Conservation (phyloP, 1,140 invertebrate species). For the Ruditapes philippinarum region DNA sequence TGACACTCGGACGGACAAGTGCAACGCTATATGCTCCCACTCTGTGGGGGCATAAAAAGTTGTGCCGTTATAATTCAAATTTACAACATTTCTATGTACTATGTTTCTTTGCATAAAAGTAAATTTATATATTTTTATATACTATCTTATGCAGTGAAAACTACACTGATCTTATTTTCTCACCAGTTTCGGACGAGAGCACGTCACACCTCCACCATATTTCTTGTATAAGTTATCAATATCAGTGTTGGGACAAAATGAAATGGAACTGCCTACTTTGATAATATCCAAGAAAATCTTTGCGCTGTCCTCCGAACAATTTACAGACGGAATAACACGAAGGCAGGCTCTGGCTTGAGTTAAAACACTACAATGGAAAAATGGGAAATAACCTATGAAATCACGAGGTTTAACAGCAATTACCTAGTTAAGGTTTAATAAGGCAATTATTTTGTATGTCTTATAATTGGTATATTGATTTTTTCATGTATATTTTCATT, state of each 20-base stretch:
- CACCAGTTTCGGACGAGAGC: not conserved
- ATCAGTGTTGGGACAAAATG: not conserved
- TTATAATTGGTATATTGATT: too few relatives aligned
- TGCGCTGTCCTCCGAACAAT: not conserved
- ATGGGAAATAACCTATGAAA: too few relatives aligned
- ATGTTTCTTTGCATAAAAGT: not conserved
- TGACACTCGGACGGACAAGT: too few relatives aligned
- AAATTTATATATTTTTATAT: not conserved
- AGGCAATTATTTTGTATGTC: too few relatives aligned
- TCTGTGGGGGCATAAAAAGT: too few relatives aligned
- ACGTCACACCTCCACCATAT: not conserved
- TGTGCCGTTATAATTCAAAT: too few relatives aligned
- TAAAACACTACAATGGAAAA: too few relatives aligned
- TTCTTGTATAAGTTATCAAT: not conserved
- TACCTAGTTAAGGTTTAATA: too few relatives aligned
- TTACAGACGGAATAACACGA: not conserved
- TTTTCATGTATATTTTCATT: too few relatives aligned
- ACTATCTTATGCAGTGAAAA: not conserved
- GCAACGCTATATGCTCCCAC: too few relatives aligned
- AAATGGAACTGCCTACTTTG: not conserved
- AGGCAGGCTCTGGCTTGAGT: not conserved
- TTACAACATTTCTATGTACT: not conserved
- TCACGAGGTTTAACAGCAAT: too few relatives aligned
- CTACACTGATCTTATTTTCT: not conserved
- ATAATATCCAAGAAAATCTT: not conserved